Evolutionary conservation across 2,888 invertebrate genomes (phyloP).

Genomic region (Eupithecia exiguata): DNA sequence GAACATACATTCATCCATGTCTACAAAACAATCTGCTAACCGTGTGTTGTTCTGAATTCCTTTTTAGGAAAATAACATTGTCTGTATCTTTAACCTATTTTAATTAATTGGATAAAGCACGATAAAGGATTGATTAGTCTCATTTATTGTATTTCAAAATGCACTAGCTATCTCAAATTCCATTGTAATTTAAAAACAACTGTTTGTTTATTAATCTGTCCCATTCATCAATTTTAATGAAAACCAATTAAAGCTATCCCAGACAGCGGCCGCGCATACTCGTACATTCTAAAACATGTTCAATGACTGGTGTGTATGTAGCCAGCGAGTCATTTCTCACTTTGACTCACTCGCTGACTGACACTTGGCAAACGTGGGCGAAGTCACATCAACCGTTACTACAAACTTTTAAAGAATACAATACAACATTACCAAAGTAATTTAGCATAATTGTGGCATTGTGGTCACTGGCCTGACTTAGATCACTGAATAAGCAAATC

Average conservation of each 20-base stretch:
- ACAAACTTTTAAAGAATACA: constrained; percentile 49
- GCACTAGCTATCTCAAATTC: constrained; percentile 36
- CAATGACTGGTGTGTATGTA: constrained; percentile 26
- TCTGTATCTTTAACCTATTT: neutral
- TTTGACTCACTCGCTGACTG: constrained; percentile 50
- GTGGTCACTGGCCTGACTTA: constrained; percentile 51
- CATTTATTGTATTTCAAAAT: constrained; percentile 14
- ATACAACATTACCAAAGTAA: constrained; percentile 47
- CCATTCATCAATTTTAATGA: constrained; percentile 62
- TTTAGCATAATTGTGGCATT: constrained; percentile 41
- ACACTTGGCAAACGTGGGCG: constrained; percentile 36
- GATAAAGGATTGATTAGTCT: constrained; percentile 4
- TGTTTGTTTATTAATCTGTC: constrained; percentile 52
- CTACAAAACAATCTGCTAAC: neutral
- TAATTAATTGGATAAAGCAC: neutral
- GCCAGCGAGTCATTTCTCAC: constrained; percentile 46
- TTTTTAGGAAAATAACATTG: neutral
- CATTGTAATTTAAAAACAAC: constrained; percentile 42
- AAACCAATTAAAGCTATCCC: constrained; percentile 60
- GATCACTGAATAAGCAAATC: constrained; percentile 31
- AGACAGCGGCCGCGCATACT: constrained; percentile 46
- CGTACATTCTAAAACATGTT: constrained; percentile 40
- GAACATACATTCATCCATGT: neutral
- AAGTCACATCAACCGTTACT: constrained; percentile 49
- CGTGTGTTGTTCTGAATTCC: neutral